Base-by-base conservation (phyloP, 2,888 invertebrate genomes). In the Pyrochroa serraticornis region DNA sequence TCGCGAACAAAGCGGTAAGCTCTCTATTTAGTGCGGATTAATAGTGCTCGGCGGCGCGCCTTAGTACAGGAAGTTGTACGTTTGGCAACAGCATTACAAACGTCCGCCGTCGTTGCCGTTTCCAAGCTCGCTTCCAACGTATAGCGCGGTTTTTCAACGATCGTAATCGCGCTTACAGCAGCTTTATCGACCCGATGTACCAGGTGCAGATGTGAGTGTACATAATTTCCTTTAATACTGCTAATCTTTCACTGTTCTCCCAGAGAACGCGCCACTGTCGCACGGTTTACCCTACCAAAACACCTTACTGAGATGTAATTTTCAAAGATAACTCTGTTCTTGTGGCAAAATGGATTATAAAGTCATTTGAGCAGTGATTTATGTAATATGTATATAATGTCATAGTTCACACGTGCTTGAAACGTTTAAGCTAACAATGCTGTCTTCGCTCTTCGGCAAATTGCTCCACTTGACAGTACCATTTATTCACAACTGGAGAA, bases 321-420 rank as follows among this genome's bases (percentile, higher is more conserved):
- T 54, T 56, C 47, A 47, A 54, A 60, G 61, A 61, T 61, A 60
- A 60, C 60, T 60, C 58, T 62, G 47, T 59, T 56, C 52, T 50
- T 57, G 55, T 44, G 61, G 62, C 62, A 60, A 65, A 65, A 66
- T 62, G 66, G 65, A 68, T 68, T 66, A 67, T 65, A 66, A 66
- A 61, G 49, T 66, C 64, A 62, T 67, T 67, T 67, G 62, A 62
- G 65, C 62, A 56, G 61, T 67, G 67, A 67, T 67, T 67, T 65
- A 65, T 67, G 65, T 65, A 67, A 65, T 65, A 64, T 65, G 64
- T 66, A 63, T 65, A 65, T 67, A 64, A 65, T 64, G 63, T 63
- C 59, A 63, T 61, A 61, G 62, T 62, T 62, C 55, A 62, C 58
- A 62, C 55, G 51, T 60, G 53, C 52, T 55, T 50, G 32, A 57